Conservation (phyloP, 2,888 invertebrate genomes). For the Microchrysa polita region DNA sequence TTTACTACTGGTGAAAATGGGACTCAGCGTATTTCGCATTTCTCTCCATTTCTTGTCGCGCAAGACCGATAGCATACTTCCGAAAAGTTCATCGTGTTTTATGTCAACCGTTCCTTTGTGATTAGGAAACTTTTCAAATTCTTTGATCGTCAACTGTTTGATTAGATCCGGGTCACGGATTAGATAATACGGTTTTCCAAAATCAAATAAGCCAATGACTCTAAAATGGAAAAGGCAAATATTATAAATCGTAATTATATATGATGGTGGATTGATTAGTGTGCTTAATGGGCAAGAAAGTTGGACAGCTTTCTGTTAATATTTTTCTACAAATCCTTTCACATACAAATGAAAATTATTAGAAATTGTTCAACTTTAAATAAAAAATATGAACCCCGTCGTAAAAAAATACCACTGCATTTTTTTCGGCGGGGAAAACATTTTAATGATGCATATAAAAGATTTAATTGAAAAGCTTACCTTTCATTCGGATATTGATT, state of each 20-base stretch:
- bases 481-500: constrained; percentile 34
- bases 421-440: too few species aligned
- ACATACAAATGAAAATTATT: too few species aligned
- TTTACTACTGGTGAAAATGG: constrained; percentile 47
- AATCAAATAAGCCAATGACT: constrained; percentile 62
- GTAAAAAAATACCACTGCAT: too few species aligned
- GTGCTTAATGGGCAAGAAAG: too few species aligned
- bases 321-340: too few species aligned
- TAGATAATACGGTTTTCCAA: constrained; percentile 58
- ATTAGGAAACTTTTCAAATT: constrained; percentile 66
- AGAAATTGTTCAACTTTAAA: too few species aligned
- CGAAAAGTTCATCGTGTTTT: constrained; percentile 64
- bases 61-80: constrained; percentile 53
- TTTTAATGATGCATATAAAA: too few species aligned
- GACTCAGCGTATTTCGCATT: constrained; percentile 48
- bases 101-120: constrained; percentile 59
- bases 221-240: constrained; percentile 52
- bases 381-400: too few species aligned
- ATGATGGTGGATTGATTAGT: too few species aligned
- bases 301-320: too few species aligned
- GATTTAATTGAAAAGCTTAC: too few species aligned
- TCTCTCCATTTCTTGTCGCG: constrained; percentile 47
- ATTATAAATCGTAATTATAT: neutral
- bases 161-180: constrained; percentile 65
- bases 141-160: constrained; percentile 65